Evolutionary conservation across 1,140 invertebrate genomes (phyloP), one percentile per base, ranked within the genome.

Genomic region (Bombus vancouverensis): DNA sequence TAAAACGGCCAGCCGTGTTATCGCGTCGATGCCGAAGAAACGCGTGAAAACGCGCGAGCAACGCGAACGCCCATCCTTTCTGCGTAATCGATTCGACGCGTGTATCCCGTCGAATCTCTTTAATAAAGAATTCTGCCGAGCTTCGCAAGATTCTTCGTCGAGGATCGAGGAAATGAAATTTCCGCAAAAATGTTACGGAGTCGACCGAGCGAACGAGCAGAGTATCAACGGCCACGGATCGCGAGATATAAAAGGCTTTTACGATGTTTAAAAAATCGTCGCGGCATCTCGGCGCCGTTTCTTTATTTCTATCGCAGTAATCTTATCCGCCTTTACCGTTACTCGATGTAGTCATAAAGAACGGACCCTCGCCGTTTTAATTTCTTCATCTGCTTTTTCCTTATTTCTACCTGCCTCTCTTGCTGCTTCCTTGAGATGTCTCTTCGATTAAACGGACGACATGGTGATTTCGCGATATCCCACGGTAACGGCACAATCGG

Each of bases 271-370:
- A 85, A 65, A 89, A 89, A 85, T 85, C 57, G 42, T 39, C 75
- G 57, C 47, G 18, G 5, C 44, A 53, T 71, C 85, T 44, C 68
- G 68, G n/a, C 82, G 82, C 62, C 71, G 42, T 88, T 53, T 53
- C 47, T 53, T 53, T 53, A 53, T 53, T 53, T 53, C 47, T 53
- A 53, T 88, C 74, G 53, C 44, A 22, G 86, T 85, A 88, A 89
- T 89, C 66, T 72, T 77, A 68, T 62, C 72, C 22, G 44, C 44
- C 62, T 85, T 85, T 89, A 88, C 87, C 87, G 87, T 89, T 89
- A 88, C 59, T 44, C 71, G 32, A 25, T 10, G 34, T 18, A 9
- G 59, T 42, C 77, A 25, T 88, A 88, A 89, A 53, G 47, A 53
- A 89, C 70, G 66, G 73, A n/a, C 72, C 72, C 65, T 15, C 8